Percentiles rank a stretch among this genome's conserved stretches.
phyloP scores from a whole-genome alignment of 2,888 invertebrate species.

The Nomada flava region DNA sequence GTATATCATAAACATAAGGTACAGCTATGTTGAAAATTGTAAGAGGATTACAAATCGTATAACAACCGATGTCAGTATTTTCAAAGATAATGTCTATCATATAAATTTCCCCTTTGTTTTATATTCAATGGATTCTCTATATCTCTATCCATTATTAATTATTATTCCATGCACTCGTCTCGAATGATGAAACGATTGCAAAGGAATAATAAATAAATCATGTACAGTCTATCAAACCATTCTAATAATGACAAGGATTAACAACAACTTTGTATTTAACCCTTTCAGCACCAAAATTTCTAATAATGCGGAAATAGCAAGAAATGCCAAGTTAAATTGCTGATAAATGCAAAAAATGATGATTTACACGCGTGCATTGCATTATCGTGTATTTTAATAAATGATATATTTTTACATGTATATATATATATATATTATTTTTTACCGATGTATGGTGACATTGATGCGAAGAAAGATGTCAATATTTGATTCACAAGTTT shows the following conservation, averaged over 20 bases:
- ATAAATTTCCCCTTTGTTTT: conserved; percentile 17
- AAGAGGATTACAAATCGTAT: conserved; percentile 34
- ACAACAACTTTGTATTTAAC: conserved; percentile 57
- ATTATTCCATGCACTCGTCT: conserved; percentile 10
- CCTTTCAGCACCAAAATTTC: conserved; percentile 65
- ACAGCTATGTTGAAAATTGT: conserved; percentile 57
- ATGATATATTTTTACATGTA: conserved; percentile 25
- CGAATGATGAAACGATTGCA: conserved; percentile 21
- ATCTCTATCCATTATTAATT: conserved; percentile 23
- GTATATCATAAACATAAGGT: conserved; percentile 69
- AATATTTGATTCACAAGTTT: conserved; percentile 59
- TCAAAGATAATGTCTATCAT: conserved; percentile 44
- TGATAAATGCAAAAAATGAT: conserved; percentile 66
- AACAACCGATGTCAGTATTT: conserved; percentile 31
- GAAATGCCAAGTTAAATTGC: conserved; percentile 61
- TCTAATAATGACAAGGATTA: conserved; percentile 35
- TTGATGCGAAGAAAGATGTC: conserved; percentile 50
- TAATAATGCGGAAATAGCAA: conserved; percentile 39
- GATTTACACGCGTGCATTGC: conserved; percentile 35
- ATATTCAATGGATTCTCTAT: conserved; percentile 3
- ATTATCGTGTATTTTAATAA: conserved; percentile 42
- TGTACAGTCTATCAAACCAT: conserved; percentile 22
- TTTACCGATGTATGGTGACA: conserved; percentile 39
- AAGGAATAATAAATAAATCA: conserved; percentile 23
- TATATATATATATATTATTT: conserved; percentile 24